Evolutionary conservation across 2,113 vertebrate genomes (phyloP).

Genomic region (Ochotona curzoniae): DNA sequence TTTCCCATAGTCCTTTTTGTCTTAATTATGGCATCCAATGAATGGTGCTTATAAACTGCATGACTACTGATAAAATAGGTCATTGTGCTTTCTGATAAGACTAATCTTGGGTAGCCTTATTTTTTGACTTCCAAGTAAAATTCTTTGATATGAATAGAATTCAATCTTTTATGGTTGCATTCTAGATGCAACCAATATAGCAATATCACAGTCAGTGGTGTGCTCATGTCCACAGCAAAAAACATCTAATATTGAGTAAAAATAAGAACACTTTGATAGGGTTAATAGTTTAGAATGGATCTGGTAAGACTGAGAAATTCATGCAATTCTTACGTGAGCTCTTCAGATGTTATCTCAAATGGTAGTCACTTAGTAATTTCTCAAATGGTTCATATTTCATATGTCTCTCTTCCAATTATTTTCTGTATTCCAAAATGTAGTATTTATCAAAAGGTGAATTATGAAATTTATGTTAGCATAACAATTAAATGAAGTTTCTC

Average conservation of each 20-base stretch:
- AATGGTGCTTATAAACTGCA: not conserved
- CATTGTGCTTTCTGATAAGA: not conserved
- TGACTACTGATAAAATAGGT: not conserved
- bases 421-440: not conserved
- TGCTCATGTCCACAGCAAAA: not conserved
- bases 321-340: not conserved
- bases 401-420: not conserved
- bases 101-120: not conserved
- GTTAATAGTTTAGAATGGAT: not conserved
- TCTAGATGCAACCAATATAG: not conserved
- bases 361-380: not conserved
- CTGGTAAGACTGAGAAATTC: not conserved
- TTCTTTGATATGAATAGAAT: not conserved
- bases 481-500: not conserved
- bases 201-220: no score
- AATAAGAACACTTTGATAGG: not conserved
- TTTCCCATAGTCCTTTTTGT: not conserved
- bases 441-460: not conserved
- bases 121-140: not conserved
- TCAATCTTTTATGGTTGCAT: not conserved
- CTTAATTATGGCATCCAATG: not conserved
- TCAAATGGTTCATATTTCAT: not conserved
- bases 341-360: not conserved
- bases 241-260: not conserved
- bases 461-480: not conserved